These are phyloP conservation scores for Leptopilina drosophilae DNA, from an alignment of 2,888 invertebrate genomes.

Conservation along the genomic window DNA sequence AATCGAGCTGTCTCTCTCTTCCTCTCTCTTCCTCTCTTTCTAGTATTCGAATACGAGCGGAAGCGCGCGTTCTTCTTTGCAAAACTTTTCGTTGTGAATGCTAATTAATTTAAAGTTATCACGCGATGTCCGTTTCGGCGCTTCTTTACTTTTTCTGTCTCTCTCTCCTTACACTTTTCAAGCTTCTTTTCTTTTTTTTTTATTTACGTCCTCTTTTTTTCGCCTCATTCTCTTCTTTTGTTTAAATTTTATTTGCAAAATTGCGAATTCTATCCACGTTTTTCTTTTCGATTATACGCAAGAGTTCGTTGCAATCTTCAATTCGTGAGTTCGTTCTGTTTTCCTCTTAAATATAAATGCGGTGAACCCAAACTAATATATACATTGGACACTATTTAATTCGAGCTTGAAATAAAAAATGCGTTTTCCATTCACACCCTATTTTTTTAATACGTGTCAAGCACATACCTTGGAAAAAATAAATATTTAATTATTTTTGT, in stretches of 20 bases:
- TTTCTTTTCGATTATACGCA: constrained; percentile 33
- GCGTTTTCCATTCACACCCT: too few relatives aligned
- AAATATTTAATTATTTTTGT: too few relatives aligned
- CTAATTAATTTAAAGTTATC: constrained; percentile 58
- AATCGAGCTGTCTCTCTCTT: constrained; percentile 31
- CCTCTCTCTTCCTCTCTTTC: too few relatives aligned
- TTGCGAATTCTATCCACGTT: constrained; percentile 7
- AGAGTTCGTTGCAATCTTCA: constrained; percentile 9
- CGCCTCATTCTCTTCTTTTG: too few relatives aligned
- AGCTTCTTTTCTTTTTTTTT: background rate
- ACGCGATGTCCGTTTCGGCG: constrained; percentile 51
- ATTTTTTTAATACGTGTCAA: too few relatives aligned
- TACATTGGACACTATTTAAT: constrained; percentile 1
- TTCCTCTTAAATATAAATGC: background rate
- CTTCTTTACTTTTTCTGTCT: constrained; percentile 41
- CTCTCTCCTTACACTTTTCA: background rate
- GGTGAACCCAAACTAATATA: constrained; percentile 15
- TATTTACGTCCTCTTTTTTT: background rate
- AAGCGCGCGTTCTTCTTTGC: constrained; percentile 50
- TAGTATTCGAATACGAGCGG: constrained; percentile 10
- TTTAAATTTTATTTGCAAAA: too few relatives aligned
- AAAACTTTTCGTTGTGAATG: constrained; percentile 41
- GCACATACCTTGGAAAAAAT: too few relatives aligned
- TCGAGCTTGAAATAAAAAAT: background rate
- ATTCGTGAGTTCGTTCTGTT: constrained; percentile 7